Evolutionary conservation across 2,888 invertebrate species (phyloP).

Genomic region (Euproctis similis): DNA sequence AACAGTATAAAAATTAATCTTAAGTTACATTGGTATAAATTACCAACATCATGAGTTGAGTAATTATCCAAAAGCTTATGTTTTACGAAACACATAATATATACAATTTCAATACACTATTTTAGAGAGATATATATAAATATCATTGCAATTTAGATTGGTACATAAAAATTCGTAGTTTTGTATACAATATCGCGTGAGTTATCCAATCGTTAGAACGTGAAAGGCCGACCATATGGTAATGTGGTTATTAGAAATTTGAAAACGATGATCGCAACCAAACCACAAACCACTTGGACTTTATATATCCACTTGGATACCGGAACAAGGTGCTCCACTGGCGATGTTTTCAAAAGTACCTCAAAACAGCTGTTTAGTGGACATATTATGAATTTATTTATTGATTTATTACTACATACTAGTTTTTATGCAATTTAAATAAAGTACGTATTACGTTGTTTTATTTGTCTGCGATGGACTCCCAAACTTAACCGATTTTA

Average conservation of each 20-base stretch:
- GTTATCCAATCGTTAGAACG: constrained; percentile 51
- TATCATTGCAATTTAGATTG: too few relatives aligned
- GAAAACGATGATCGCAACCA: constrained; percentile 40
- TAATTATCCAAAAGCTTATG: constrained; percentile 6
- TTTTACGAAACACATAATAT: background rate
- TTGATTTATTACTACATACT: too few relatives aligned
- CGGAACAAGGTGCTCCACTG: constrained; percentile 31
- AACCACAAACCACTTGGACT: constrained; percentile 33
- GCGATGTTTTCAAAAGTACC: constrained; percentile 20
- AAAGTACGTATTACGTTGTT: too few relatives aligned
- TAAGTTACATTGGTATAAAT: too few relatives aligned
- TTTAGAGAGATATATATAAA: background rate
- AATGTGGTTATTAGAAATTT: constrained; percentile 64
- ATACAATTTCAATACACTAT: constrained; percentile 1
- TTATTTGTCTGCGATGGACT: too few relatives aligned
- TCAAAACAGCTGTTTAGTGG: too few relatives aligned
- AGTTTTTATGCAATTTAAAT: too few relatives aligned
- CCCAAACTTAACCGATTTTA: too few relatives aligned
- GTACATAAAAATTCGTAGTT: too few relatives aligned
- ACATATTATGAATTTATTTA: too few relatives aligned
- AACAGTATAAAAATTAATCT: too few relatives aligned
- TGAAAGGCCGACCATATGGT: constrained; percentile 66
- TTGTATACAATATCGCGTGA: constrained; percentile 30
- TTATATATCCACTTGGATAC: constrained; percentile 15
- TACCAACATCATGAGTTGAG: background rate